Evolutionary conservation across 2,888 invertebrate genomes (phyloP).

Genomic region (Melipona beecheii): DNA sequence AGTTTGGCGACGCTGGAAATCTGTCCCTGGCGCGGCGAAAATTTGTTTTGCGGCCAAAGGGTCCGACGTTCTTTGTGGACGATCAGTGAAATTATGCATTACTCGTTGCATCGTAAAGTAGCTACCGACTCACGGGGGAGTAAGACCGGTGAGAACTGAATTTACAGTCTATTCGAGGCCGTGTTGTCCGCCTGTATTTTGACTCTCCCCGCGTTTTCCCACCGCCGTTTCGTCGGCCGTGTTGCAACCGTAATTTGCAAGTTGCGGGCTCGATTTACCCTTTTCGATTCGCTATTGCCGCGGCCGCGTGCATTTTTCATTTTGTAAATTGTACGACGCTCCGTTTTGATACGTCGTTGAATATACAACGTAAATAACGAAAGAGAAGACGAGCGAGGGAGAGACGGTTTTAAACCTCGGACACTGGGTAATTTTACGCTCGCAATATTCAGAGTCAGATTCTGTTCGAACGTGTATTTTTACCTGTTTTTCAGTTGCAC

Average conservation of each 20-base stretch:
- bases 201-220: not conserved
- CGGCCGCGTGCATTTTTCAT: conserved; percentile 7
- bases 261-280: conserved; percentile 26
- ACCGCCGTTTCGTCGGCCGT: too few relatives aligned
- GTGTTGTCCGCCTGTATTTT: conserved; percentile 12
- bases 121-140: conserved; percentile 36
- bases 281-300: not conserved
- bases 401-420: not conserved
- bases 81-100: conserved; percentile 57
- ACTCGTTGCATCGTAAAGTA: conserved; percentile 58
- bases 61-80: conserved; percentile 43
- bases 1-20: conserved; percentile 45
- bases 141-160: conserved; percentile 39
- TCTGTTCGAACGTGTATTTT: too few relatives aligned
- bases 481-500: too few relatives aligned
- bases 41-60: conserved; percentile 48
- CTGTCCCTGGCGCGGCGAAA: conserved; percentile 32
- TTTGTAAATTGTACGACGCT: not conserved
- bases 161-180: conserved; percentile 46
- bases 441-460: too few relatives aligned
- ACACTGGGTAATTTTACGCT: too few relatives aligned
- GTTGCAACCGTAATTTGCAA: conserved; percentile 41
- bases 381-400: not conserved
- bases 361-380: not conserved
- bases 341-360: not conserved